These are phyloP conservation scores for Sarcophaga peregrina DNA, from an alignment of 1,140 invertebrate species.

Conservation along the genomic window DNA sequence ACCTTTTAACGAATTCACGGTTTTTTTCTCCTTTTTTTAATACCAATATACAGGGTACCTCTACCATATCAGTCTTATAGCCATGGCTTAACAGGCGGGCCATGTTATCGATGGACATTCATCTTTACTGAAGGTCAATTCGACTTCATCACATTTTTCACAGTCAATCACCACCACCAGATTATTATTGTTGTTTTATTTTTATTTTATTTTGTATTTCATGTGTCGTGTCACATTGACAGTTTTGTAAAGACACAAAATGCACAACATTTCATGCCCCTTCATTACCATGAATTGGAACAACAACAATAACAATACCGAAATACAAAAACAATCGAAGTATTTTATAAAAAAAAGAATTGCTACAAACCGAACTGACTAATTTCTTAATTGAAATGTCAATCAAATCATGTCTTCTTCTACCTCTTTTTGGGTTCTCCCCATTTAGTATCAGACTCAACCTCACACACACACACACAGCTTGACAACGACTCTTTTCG, in stretches of 20 bases:
- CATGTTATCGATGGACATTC: conserved; percentile 29
- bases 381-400: conserved; percentile 42
- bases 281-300: not conserved
- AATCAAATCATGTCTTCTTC: conserved; percentile 17
- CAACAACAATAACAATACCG: not conserved
- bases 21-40: no score
- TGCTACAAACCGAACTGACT: conserved; percentile 31
- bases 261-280: not conserved
- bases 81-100: not conserved
- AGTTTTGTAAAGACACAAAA: not conserved
- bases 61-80: not conserved
- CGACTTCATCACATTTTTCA: conserved; percentile 9
- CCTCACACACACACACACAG: not conserved
- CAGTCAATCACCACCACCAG: conserved; percentile 10
- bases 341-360: not conserved
- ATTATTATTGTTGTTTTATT: no score
- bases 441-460: no score
- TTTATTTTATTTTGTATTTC: not conserved
- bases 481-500: not conserved
- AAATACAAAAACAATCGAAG: no score
- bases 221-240: conserved; percentile 26
- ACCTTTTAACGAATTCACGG: conserved; percentile 26
- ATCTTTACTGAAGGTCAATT: conserved; percentile 26
- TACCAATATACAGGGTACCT: not conserved
- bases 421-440: no score